Base-by-base conservation (phyloP, 2,888 invertebrate genomes). In the Microchrysa polita region DNA sequence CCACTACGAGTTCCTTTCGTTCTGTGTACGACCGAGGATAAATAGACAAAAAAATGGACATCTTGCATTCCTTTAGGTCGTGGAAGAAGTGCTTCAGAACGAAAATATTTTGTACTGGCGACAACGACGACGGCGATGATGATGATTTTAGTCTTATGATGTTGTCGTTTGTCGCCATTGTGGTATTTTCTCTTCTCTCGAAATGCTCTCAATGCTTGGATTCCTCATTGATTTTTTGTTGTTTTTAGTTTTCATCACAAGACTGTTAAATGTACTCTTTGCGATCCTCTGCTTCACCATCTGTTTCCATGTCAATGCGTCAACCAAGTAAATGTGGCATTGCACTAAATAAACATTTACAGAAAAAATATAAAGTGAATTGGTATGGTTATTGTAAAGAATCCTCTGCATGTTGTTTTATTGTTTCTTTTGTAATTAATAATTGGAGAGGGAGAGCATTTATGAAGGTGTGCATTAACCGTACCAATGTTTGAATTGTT, bases 331-430 rank as follows among this genome's bases (percentile, higher is more conserved):
- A n/a, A 9, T 12, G n/a, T 63, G 40, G 42, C 59, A 40, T 20
- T 44, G 40, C 18, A 63, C 63, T 63, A 63, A 63, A 63, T 44
- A 63, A 63, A 63, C 27, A 63, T 63, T 53, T 53, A 63, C 40
- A 44, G 63, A 63, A 63, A 23, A 44, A 63, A 44, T 42, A 42
- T 63, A 44, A 44, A 63, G 42, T 44, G 63, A 23, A 44, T 27
- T 63, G 63, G 40, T 44, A 44, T 23, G 23, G n/a, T n/a, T 53
- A 42, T 44, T 63, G 40, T 63, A 20, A 23, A 42, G 40, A 27
- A 63, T 23, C 44, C 14, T 63, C 42, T n/a, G n/a, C n/a, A n/a
- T n/a, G n/a, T n/a, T n/a, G n/a, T n/a, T n/a, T n/a, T n/a, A n/a
- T n/a, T n/a, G n/a, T n/a, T n/a, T n/a, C n/a, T n/a, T n/a, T n/a